phyloP scores from a whole-genome alignment of 2,113 vertebrate species.

The Ellobius talpinus region DNA sequence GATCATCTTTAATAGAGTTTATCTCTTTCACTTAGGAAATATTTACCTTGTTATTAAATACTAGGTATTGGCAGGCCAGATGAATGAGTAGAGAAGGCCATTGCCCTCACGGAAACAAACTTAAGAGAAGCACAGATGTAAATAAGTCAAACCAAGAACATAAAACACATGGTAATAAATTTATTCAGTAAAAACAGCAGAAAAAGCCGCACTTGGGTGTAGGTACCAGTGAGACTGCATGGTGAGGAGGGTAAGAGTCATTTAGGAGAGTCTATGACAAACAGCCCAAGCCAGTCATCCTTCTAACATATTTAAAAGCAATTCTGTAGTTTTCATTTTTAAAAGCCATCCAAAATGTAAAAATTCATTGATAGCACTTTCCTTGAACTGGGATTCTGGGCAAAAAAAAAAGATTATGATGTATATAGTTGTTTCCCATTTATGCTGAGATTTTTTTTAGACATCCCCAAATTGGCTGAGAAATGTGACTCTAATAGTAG shows the following conservation, averaged over 20 bases:
- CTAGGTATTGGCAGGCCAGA: not conserved
- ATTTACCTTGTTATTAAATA: not conserved
- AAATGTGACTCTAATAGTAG: not conserved
- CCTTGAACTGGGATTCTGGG: not conserved
- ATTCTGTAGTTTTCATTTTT: not conserved
- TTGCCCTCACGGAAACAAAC: rapidly evolving
- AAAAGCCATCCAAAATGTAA: not conserved
- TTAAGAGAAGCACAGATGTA: not conserved
- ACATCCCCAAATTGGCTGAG: not conserved
- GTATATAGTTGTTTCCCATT: not conserved
- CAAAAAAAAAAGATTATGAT: not conserved
- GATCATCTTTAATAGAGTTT: not conserved
- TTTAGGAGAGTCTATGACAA: not conserved
- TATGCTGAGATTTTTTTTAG: not conserved
- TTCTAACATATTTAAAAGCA: not conserved
- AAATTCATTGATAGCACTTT: not conserved
- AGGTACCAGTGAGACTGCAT: no score
- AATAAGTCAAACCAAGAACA: rapidly evolving
- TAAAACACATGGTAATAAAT: not conserved
- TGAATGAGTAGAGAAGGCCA: not conserved
- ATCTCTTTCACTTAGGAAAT: not conserved
- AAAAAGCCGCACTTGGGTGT: not conserved
- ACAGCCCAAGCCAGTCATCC: not conserved
- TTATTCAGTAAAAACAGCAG: not conserved
- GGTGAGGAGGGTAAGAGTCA: not conserved